Conservation (phyloP, 2,113 vertebrate genomes). For the Spilogale gracilis region DNA sequence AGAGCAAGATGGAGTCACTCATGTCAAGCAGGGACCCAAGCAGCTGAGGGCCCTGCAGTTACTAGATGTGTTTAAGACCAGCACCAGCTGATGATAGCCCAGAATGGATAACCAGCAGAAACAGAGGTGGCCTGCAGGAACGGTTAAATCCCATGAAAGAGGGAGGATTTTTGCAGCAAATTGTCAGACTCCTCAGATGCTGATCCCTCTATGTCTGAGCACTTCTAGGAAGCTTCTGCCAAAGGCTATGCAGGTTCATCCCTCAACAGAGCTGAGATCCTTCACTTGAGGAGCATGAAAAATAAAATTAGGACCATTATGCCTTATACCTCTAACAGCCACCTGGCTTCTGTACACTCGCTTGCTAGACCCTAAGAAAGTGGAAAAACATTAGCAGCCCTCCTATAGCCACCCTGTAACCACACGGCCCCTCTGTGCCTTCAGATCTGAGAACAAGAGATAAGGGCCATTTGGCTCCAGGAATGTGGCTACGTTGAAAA, state of each 20-base stretch:
- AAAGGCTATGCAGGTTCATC: background rate
- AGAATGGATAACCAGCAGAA: background rate
- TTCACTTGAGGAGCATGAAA: background rate
- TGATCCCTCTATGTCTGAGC: background rate
- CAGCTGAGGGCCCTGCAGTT: background rate
- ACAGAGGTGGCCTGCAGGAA: background rate
- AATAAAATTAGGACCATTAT: too few relatives aligned
- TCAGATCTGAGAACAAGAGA: too few relatives aligned
- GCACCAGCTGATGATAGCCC: background rate
- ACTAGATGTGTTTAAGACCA: background rate
- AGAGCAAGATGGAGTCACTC: background rate
- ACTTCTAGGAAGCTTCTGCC: background rate
- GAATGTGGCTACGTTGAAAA: too few relatives aligned
- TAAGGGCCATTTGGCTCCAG: too few relatives aligned
- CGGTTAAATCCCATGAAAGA: background rate
- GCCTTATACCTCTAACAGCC: too few relatives aligned
- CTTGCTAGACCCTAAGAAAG: too few relatives aligned
- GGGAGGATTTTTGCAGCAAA: background rate
- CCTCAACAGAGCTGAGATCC: background rate
- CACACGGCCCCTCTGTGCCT: too few relatives aligned
- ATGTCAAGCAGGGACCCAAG: background rate
- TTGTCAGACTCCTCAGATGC: background rate
- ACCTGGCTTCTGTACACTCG: too few relatives aligned
- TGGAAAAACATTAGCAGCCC: too few relatives aligned
- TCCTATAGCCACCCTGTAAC: too few relatives aligned